Conservation (phyloP, 2,888 invertebrate genomes). For the Drosophila affinis region DNA sequence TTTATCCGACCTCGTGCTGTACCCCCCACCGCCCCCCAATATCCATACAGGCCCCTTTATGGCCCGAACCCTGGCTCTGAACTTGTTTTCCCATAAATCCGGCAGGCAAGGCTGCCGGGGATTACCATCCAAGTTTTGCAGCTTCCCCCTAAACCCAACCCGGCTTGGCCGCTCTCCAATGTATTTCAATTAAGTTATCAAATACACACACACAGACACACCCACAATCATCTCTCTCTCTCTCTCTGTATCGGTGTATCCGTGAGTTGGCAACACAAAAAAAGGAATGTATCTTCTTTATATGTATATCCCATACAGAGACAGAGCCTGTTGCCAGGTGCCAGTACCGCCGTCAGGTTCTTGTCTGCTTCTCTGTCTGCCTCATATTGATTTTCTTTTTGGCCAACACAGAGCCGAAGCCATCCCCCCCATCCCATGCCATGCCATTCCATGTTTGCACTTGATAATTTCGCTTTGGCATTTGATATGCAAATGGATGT, state of each 20-base stretch:
- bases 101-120: slow-evolving; percentile 35
- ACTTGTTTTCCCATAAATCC: slow-evolving; percentile 74
- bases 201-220: slow-evolving; percentile 45
- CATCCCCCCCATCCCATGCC: not conserved
- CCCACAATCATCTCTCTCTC: slow-evolving; percentile 7
- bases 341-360: slow-evolving; percentile 7
- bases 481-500: slow-evolving; percentile 73
- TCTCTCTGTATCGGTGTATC: slow-evolving; percentile 15
- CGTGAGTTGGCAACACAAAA: slow-evolving; percentile 39
- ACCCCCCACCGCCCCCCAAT: not conserved
- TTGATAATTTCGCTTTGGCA: slow-evolving; percentile 67
- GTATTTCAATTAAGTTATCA: slow-evolving; percentile 79
- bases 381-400: slow-evolving; percentile 69
- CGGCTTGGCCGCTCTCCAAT: slow-evolving; percentile 53
- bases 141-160: slow-evolving; percentile 49
- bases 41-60: slow-evolving; percentile 23
- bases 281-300: slow-evolving; percentile 52
- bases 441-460: slow-evolving; percentile 65
- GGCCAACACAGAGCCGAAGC: slow-evolving; percentile 21
- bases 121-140: slow-evolving; percentile 53
- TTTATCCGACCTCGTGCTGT: slow-evolving; percentile 30
- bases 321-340: slow-evolving; percentile 67
- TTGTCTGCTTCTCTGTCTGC: slow-evolving; percentile 48
- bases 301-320: slow-evolving; percentile 21
- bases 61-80: slow-evolving; percentile 56